Evolutionary conservation across 30 jellyfish, hydroid and myxozoan species (phyloP).

Genomic region (Aurelia sp.): DNA sequence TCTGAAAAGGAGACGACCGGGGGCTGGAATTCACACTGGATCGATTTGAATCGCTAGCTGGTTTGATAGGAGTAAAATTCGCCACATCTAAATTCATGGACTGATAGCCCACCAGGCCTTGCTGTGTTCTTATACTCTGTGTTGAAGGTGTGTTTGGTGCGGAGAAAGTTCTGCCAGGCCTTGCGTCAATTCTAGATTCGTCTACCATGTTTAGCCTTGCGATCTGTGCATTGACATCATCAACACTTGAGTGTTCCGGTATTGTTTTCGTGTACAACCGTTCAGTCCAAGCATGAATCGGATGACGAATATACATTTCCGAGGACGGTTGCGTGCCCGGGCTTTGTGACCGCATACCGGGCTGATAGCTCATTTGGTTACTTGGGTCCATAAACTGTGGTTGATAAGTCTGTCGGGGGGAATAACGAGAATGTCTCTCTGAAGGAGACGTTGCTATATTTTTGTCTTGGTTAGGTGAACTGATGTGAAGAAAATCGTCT

Average conservation of each 20-base stretch:
- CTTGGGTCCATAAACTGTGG: not conserved
- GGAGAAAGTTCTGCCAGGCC: too few relatives aligned
- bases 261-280: conserved; percentile 20
- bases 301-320: too few relatives aligned
- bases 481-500: not conserved
- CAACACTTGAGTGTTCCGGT: conserved; percentile 31
- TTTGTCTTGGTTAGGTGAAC: not conserved
- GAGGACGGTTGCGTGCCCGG: conserved; percentile 6
- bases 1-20: too few relatives aligned
- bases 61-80: too few relatives aligned
- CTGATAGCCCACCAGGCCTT: too few relatives aligned
- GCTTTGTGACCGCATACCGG: conserved; percentile 15
- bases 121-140: too few relatives aligned
- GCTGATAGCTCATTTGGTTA: not conserved
- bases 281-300: conserved; percentile 5
- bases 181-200: not conserved
- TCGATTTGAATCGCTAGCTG: too few relatives aligned
- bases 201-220: not conserved
- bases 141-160: too few relatives aligned
- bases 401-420: not conserved
- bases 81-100: too few relatives aligned
- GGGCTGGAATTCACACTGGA: too few relatives aligned
- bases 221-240: not conserved
- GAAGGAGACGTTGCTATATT: not conserved
- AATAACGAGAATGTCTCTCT: not conserved